Conservation (phyloP, 2,888 invertebrate species). For the Apodemia mormo region DNA sequence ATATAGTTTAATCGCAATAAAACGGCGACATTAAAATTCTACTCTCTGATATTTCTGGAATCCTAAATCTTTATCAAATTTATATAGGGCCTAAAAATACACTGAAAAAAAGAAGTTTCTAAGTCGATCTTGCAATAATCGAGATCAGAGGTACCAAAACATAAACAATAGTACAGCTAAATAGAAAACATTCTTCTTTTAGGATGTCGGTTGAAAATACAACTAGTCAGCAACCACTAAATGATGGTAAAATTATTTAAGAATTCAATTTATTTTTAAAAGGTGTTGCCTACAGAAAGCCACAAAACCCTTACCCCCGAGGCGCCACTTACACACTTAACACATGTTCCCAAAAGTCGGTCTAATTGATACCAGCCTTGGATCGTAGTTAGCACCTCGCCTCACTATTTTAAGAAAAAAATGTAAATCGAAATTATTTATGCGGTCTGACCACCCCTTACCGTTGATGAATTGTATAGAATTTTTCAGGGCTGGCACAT, state of each 20-base stretch:
- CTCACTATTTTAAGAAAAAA: constrained; percentile 2
- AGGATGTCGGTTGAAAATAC: neutral
- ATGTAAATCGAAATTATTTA: constrained; percentile 15
- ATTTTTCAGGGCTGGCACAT: no score
- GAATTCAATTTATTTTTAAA: neutral
- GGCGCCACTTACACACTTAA: constrained; percentile 68
- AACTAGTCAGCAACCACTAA: neutral
- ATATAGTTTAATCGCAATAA: no score
- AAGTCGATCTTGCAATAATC: no score
- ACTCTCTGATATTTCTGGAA: no score
- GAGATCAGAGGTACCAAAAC: no score
- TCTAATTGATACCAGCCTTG: constrained; percentile 58
- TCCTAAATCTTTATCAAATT: no score
- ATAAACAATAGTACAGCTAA: no score
- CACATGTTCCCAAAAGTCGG: constrained; percentile 59
- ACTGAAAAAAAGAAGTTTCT: no score
- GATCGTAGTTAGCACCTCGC: constrained; percentile 61
- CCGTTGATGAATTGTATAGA: no score
- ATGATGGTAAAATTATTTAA: neutral
- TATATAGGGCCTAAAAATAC: no score
- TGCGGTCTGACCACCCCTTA: neutral
- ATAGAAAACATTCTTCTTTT: no score
- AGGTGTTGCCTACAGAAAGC: neutral
- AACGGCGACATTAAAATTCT: no score
- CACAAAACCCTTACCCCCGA: constrained; percentile 41